phyloP scores from a whole-genome alignment of 2,888 invertebrate genomes.

The Panopea generosa region DNA sequence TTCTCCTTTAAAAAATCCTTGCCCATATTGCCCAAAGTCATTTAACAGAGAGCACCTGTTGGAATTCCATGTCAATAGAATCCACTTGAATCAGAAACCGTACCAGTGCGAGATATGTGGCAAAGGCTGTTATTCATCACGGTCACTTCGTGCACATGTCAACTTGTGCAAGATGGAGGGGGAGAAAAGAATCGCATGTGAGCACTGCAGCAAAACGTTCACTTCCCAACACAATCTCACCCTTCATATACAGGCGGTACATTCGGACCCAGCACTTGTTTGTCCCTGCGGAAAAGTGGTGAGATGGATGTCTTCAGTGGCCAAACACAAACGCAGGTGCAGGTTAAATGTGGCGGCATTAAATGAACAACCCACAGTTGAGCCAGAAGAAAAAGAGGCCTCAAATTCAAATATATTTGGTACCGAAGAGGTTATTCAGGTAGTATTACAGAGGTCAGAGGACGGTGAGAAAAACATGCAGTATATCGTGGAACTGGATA shows the following conservation, averaged over 20 bases:
- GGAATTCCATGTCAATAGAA: slow-evolving; percentile 47
- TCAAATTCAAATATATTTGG: neutral
- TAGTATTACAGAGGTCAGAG: neutral
- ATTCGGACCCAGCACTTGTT: slow-evolving; percentile 23
- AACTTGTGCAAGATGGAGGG: slow-evolving; percentile 23
- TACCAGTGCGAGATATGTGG: slow-evolving; percentile 35
- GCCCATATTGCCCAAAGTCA: slow-evolving; percentile 28
- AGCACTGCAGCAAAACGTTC: slow-evolving; percentile 32
- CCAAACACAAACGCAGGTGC: slow-evolving; percentile 50
- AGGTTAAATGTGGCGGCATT: slow-evolving; percentile 7
- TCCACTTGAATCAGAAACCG: slow-evolving; percentile 24
- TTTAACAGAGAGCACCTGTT: slow-evolving; percentile 31
- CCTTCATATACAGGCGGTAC: slow-evolving; percentile 44
- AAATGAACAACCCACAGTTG: neutral
- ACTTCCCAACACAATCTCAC: slow-evolving; percentile 21
- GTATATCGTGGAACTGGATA: neutral
- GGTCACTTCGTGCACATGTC: slow-evolving; percentile 5
- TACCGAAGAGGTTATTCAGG: neutral
- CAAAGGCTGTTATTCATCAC: slow-evolving; percentile 20
- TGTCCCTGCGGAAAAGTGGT: slow-evolving; percentile 44
- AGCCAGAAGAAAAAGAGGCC: neutral
- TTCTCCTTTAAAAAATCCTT: slow-evolving; percentile 6
- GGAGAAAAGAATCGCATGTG: slow-evolving; percentile 23
- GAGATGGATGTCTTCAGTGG: slow-evolving; percentile 43
- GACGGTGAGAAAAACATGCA: neutral